Conservation (phyloP, 2,797 vertebrate genomes). For the Platalea minor region DNA sequence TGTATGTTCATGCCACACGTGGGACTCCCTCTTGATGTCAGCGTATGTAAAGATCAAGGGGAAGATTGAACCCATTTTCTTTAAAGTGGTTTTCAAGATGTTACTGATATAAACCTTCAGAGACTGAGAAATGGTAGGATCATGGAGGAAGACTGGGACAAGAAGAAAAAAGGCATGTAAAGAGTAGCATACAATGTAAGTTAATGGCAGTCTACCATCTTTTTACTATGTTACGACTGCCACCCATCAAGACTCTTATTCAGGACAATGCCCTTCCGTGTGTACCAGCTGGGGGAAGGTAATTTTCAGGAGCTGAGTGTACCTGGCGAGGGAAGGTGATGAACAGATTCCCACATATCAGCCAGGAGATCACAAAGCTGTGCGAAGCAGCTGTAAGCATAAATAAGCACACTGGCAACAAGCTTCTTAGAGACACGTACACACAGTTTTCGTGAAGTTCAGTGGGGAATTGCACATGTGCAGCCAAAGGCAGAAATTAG, state of each 20-base stretch:
- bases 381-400: background rate
- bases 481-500: background rate
- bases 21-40: constrained; percentile 51
- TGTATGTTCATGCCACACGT: constrained; percentile 36
- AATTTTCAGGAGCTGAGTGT: background rate
- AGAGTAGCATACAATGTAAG: background rate
- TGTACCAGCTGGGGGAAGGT: background rate
- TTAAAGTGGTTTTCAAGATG: constrained; percentile 49
- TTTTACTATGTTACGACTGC: background rate
- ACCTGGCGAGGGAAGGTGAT: background rate
- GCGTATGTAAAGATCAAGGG: constrained; percentile 58
- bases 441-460: background rate
- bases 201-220: background rate
- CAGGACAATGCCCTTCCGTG: background rate
- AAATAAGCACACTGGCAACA: background rate
- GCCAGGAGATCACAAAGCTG: background rate
- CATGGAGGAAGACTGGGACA: background rate
- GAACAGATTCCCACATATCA: background rate
- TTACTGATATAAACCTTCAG: constrained; percentile 21
- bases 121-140: background rate
- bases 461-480: accelerated
- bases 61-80: constrained; percentile 45
- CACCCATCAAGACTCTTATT: background rate
- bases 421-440: background rate
- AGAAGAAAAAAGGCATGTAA: background rate